A percentile compares a stretch with the other conserved stretches of the same genome.
Conservation (phyloP, 2,797 vertebrate species). For the Crax fasciolata region DNA sequence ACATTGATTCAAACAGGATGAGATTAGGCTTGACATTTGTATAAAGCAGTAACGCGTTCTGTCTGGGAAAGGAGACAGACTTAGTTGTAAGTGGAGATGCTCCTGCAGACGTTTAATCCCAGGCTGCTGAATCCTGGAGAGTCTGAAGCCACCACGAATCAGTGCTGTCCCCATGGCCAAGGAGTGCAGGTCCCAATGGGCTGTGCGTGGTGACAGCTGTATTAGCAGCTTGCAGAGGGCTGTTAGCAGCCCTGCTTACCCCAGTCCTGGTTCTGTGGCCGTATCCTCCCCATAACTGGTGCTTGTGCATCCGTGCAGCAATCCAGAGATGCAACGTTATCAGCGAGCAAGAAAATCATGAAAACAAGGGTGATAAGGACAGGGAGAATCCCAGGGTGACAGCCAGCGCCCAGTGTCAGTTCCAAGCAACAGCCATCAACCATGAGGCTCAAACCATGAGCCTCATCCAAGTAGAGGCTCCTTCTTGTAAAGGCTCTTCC, state of each 20-base stretch:
- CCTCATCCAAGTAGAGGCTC: background rate
- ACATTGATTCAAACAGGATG: background rate
- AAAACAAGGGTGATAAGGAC: background rate
- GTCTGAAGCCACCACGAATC: background rate
- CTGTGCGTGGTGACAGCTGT: rapidly evolving
- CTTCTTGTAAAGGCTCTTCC: background rate
- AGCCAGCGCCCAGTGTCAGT: background rate
- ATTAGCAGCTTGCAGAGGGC: background rate
- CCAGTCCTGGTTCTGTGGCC: background rate
- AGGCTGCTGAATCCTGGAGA: background rate
- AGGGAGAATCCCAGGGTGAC: background rate
- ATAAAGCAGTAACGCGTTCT: background rate
- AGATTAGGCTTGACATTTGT: background rate
- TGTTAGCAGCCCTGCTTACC: background rate
- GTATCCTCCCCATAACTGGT: background rate
- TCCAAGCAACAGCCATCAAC: background rate
- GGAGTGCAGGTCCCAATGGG: rapidly evolving
- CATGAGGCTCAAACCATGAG: background rate
- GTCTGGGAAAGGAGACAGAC: background rate
- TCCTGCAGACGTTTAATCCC: background rate
- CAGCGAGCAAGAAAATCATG: background rate
- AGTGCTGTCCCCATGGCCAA: rapidly evolving
- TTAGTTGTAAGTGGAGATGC: background rate
- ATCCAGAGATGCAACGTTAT: background rate
- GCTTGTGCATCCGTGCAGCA: background rate